Base-by-base conservation (phyloP, 2,113 vertebrate genomes). In the Chlorodrepanis virens region DNA sequence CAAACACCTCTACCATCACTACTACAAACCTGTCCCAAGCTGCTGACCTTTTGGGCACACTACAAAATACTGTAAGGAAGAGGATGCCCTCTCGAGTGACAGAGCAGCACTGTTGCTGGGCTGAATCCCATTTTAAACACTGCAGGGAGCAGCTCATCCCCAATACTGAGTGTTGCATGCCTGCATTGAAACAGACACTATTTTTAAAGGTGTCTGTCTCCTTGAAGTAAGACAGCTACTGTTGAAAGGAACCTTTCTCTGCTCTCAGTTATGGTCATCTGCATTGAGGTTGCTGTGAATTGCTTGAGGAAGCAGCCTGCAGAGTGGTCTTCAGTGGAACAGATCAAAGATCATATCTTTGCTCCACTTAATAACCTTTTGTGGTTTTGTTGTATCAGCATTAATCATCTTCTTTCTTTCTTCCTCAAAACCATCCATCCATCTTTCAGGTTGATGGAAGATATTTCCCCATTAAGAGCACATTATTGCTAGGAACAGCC, bases 51-150 rank as follows among this genome's bases (percentile, higher is more conserved):
- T 56, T 49, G 39, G 18, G 6, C 17, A 19, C 42, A 6, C 25
- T 83, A 40, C 56, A 75, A 28, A 83, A 67, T 16, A n/a, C 50
- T 12, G 22, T 11, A 25, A 25, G 72, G 61, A 78, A 44, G 23
- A 86, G n/a, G 27, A 56, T 47, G 40, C 10, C 19, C 61, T 71
- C 40, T 49, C 0, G 0, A 67, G 31, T 52, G 37, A 63, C 0
- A 0, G 39, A 89, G n/a, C n/a, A 71, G 40, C 3, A 10, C 29
- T 79, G 52, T 35, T 52, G n/a, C 45, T 14, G 8, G 75, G n/a
- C 17, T 65, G 49, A 72, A 76, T 60, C 37, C 24, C 27, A 16
- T 49, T 89, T 68, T 22, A 64, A 83, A 65, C 29, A 24, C 44
- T 19, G 23, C 70, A 89, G 40, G 12, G 35, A 76, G 49, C 71